Conservation (phyloP, 2,888 invertebrate species). For the Salpingus planirostris region DNA sequence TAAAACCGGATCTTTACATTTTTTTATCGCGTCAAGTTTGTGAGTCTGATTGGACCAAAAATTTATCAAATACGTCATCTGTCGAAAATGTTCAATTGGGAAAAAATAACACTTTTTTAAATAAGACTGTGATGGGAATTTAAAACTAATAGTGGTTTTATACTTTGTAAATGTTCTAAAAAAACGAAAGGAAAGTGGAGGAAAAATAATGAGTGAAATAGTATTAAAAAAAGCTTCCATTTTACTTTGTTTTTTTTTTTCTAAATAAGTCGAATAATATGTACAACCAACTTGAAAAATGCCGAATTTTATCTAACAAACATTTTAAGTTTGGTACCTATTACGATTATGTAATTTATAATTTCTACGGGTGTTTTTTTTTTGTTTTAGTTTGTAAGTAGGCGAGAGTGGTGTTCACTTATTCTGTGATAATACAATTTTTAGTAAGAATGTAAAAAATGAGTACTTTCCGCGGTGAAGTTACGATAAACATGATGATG, state of each 20-base stretch:
- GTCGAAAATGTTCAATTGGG: conserved; percentile 8
- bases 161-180: too few species aligned
- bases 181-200: background rate
- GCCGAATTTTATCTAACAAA: conserved; percentile 26
- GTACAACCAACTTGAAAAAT: conserved; percentile 14
- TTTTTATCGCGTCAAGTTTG: conserved; percentile 8
- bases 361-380: conserved; percentile 36
- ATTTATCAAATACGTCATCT: conserved; percentile 7
- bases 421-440: conserved; percentile 44
- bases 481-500: background rate
- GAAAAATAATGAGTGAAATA: conserved; percentile 20
- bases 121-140: conserved; percentile 30
- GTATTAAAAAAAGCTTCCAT: conserved; percentile 28
- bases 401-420: conserved; percentile 40
- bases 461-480: too few species aligned
- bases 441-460: conserved; percentile 37
- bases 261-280: conserved; percentile 13
- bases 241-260: conserved; percentile 17
- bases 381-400: conserved; percentile 30
- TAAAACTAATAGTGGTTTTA: conserved; percentile 19
- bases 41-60: conserved; percentile 11
- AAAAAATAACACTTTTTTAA: too few species aligned
- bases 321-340: conserved; percentile 31
- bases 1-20: conserved; percentile 6
- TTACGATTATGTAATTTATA: too few species aligned